Conservation (phyloP, 2,888 invertebrate species). For the Perizoma flavofasciatum region DNA sequence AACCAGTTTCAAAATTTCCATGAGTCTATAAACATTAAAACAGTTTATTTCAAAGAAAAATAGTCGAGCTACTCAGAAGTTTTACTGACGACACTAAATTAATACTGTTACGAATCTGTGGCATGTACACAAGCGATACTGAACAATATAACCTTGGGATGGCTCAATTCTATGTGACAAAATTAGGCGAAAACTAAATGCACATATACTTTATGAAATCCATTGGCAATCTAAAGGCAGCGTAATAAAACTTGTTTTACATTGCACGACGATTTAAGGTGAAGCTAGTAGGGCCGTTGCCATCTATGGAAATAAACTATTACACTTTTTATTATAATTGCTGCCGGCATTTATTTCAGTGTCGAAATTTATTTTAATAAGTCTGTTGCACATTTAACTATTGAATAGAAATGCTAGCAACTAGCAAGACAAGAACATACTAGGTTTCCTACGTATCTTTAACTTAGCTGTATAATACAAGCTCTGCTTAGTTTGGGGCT, state of each 20-base stretch:
- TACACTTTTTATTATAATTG: constrained; percentile 31
- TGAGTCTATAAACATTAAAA: constrained; percentile 59
- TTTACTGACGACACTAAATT: neutral
- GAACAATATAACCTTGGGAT: neutral
- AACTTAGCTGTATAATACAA: no score
- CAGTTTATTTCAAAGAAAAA: constrained; percentile 51
- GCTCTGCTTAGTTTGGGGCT: no score
- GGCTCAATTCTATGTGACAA: neutral
- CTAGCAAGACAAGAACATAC: no score
- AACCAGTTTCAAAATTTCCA: constrained; percentile 56
- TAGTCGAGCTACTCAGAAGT: constrained; percentile 2
- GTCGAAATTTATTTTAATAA: constrained; percentile 30
- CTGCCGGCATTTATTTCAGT: constrained; percentile 22
- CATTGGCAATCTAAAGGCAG: constrained; percentile 1
- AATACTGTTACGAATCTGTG: neutral
- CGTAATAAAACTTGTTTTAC: constrained; percentile 4
- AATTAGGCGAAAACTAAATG: neutral
- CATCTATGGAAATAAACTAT: constrained; percentile 34
- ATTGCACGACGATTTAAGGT: constrained; percentile 1
- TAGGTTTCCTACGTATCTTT: no score
- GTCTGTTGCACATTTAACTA: constrained; percentile 17
- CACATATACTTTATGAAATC: neutral
- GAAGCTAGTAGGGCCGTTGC: constrained; percentile 6
- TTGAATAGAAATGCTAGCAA: constrained; percentile 5
- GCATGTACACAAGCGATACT: neutral